Evolutionary conservation across 2,113 vertebrate genomes (phyloP).

Genomic region (Oreochromis spilurus): DNA sequence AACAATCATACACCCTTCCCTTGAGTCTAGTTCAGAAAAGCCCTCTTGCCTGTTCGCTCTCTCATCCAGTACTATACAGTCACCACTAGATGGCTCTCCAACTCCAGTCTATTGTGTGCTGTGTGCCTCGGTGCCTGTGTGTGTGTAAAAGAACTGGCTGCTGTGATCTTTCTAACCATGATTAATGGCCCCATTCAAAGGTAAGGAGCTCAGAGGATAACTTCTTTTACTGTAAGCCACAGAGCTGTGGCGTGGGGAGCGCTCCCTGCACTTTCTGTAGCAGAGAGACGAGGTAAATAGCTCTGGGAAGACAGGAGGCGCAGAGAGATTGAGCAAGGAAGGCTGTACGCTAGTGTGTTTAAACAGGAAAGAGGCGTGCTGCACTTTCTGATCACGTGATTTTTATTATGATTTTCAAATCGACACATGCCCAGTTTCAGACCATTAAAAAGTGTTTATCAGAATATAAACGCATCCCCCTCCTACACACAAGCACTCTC

Average conservation of each 20-base stretch:
- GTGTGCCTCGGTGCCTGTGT: not conserved
- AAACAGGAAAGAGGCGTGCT: not conserved
- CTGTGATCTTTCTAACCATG: constrained; percentile 64
- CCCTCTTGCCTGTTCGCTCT: accelerated
- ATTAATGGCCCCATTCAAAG: constrained; percentile 73
- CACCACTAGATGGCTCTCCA: constrained; percentile 54
- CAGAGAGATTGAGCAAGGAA: not conserved
- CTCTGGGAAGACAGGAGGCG: constrained; percentile 21
- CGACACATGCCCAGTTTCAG: not conserved
- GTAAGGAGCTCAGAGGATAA: constrained; percentile 70
- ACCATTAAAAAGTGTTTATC: not conserved
- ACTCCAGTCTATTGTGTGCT: not conserved
- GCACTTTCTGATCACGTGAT: not conserved
- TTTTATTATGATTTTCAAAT: not conserved
- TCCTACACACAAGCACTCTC: not conserved
- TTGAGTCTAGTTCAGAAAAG: not conserved
- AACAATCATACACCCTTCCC: not conserved
- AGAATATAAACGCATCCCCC: not conserved
- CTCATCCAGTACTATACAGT: not conserved
- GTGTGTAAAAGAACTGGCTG: constrained; percentile 28
- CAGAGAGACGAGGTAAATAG: constrained; percentile 51
- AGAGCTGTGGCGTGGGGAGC: constrained; percentile 45
- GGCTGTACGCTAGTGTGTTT: not conserved
- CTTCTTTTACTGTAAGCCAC: constrained; percentile 71
- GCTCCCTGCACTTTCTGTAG: constrained; percentile 24